Base-by-base conservation (phyloP, 1,140 invertebrate genomes). In the Aphis gossypii region DNA sequence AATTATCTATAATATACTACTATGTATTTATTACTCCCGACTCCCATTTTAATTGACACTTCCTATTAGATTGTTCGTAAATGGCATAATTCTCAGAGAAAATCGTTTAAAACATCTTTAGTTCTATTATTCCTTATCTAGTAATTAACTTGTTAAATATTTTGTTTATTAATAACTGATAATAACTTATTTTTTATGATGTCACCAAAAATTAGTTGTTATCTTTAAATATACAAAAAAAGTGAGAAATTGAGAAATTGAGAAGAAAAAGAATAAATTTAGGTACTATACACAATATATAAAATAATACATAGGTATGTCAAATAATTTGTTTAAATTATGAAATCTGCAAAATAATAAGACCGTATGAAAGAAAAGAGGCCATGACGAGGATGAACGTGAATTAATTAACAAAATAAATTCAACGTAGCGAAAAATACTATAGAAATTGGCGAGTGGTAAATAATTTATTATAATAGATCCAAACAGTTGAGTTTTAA, bases 391-490 rank as follows among this genome's bases (percentile, higher is more conserved):
- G 30, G 30, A 76, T 76, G 60, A n/a, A 76, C 11, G 14, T 76
- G 14, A 76, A 76, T 76, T 76, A 76, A 76, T 76, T 76, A 76
- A 76, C 60, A n/a, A 68, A 68, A 76, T 76, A 76, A 76, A 76
- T 4, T 76, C 60, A 76, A 76, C n/a, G 60, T 68, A 18, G 5
- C 14, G 14, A 76, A 4, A 76, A 76, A 76, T 76, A n/a, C 30
- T 76, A 76, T n/a, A 76, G 30, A 76, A 76, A 76, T 76, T 18
- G 5, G 60, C 18, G 30, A 35, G 30, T 76, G 30, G n/a, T n/a
- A 6, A 76, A 76, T 76, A 76, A 76, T 76, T 6, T 18, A n/a
- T n/a, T n/a, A 76, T 76, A 76, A 76, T 76, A 18, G 14, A 76
- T 76, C 60, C 4, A 76, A 76, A 76, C n/a, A 30, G n/a, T 76